These are phyloP conservation scores for Argya squamiceps DNA, from an alignment of 2,797 vertebrate species.

Conservation along the genomic window DNA sequence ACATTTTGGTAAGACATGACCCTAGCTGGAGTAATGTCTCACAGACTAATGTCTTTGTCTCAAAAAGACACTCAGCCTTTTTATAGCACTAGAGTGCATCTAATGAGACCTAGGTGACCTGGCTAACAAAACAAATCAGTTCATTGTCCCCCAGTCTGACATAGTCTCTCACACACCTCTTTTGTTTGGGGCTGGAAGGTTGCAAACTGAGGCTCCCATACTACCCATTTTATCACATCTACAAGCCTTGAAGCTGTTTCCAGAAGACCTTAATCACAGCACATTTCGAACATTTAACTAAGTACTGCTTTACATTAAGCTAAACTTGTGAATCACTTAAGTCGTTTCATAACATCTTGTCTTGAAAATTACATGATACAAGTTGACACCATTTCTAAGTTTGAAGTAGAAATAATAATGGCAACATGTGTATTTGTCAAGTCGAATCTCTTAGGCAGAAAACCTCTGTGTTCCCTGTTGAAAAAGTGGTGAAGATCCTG, in stretches of 20 bases:
- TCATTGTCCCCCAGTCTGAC: not conserved
- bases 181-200: not conserved
- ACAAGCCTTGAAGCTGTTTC: not conserved
- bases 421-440: constrained; percentile 28
- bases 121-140: not conserved
- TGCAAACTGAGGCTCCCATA: not conserved
- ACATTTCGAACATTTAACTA: not conserved
- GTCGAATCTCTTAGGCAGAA: constrained; percentile 5
- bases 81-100: not conserved
- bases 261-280: not conserved
- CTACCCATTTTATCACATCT: not conserved
- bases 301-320: not conserved
- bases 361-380: not conserved
- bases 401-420: constrained; percentile 10
- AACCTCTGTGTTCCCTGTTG: not conserved
- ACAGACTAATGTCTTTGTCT: not conserved
- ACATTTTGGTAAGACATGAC: not conserved
- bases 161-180: not conserved
- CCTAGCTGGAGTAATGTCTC: not conserved
- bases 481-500: not conserved
- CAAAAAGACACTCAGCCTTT: not conserved
- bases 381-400: not conserved
- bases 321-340: not conserved
- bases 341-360: not conserved
- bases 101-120: not conserved